These are phyloP conservation scores for Dissostichus mawsoni DNA, from an alignment of 2,113 vertebrate species.

Conservation along the genomic window DNA sequence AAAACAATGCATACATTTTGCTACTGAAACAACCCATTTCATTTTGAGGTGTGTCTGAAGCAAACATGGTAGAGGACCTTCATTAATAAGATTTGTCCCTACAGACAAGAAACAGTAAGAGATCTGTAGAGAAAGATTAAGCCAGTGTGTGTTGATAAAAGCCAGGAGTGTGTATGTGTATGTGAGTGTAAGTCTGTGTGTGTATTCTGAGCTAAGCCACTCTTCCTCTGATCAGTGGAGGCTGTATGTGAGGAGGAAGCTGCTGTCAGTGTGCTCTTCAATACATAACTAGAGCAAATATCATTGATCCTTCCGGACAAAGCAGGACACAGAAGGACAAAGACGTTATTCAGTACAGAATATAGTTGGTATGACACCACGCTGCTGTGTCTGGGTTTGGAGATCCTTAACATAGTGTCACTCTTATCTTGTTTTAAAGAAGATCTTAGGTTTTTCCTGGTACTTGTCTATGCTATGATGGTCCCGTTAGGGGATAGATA, in stretches of 20 bases:
- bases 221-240: constrained; percentile 5
- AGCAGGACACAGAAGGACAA: neutral
- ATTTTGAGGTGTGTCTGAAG: neutral
- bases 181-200: constrained; percentile 1
- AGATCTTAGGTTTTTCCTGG: too few relatives aligned
- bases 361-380: neutral
- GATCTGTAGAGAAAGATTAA: constrained; percentile 13
- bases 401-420: neutral
- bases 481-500: too few relatives aligned
- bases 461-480: too few relatives aligned
- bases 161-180: constrained; percentile 5
- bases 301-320: neutral
- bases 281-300: neutral
- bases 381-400: neutral
- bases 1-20: neutral
- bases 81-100: constrained; percentile 5
- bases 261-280: constrained; percentile 7
- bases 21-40: neutral
- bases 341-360: neutral
- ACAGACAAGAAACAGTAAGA: neutral
- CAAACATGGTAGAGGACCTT: neutral
- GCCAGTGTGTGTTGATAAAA: constrained; percentile 9
- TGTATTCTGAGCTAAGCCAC: constrained; percentile 3
- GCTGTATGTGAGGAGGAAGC: constrained; percentile 3
- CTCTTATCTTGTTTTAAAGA: too few relatives aligned